phyloP scores from a whole-genome alignment of 2,888 invertebrate genomes.

The Xanthia togata region DNA sequence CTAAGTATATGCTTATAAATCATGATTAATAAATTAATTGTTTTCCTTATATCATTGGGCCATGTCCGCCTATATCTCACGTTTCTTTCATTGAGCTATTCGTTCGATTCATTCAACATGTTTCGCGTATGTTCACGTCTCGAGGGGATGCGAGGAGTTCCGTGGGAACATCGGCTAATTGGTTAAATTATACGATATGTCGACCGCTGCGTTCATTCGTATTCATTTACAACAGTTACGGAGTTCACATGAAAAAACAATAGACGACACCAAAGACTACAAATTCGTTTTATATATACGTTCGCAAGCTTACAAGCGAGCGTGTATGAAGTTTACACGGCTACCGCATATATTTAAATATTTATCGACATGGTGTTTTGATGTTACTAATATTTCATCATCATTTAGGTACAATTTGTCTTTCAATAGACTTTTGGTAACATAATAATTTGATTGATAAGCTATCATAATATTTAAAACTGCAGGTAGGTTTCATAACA shows the following conservation, averaged over 20 bases:
- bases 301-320: constrained; percentile 23
- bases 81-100: constrained; percentile 40
- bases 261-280: constrained; percentile 67
- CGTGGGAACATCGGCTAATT: constrained; percentile 87
- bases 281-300: constrained; percentile 63
- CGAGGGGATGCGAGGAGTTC: constrained; percentile 78
- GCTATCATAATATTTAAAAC: constrained; percentile 20
- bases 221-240: constrained; percentile 79
- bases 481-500: constrained; percentile 30
- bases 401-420: constrained; percentile 12
- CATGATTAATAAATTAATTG: constrained; percentile 11
- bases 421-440: constrained; percentile 8
- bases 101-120: constrained; percentile 67
- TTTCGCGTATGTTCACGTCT: constrained; percentile 73
- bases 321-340: constrained; percentile 23
- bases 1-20: constrained; percentile 20
- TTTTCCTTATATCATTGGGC: constrained; percentile 10
- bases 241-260: constrained; percentile 80
- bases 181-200: constrained; percentile 82
- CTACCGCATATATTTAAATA: constrained; percentile 45
- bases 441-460: constrained; percentile 23
- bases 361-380: constrained; percentile 17
- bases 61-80: constrained; percentile 33
- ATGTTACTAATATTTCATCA: constrained; percentile 24
- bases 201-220: constrained; percentile 77